Percentiles rank a stretch among this genome's conserved stretches.
Conservation (phyloP, 1,140 invertebrate genomes). For the Drosophila dunni region DNA sequence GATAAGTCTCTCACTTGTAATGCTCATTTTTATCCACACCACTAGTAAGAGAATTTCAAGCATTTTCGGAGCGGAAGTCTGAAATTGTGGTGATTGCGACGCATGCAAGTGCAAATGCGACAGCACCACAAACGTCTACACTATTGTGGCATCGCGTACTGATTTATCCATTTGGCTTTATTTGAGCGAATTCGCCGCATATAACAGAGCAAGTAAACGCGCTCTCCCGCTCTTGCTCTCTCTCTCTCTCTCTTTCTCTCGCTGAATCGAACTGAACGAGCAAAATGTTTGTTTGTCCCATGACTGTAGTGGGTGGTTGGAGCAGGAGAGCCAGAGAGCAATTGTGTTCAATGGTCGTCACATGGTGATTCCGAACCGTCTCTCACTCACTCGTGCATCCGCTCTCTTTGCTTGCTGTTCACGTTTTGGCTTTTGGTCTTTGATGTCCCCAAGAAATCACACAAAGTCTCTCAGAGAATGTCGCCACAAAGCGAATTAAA, state of each 20-base stretch:
- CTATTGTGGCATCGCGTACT: slow-evolving; percentile 49
- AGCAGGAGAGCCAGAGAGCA: slow-evolving; percentile 24
- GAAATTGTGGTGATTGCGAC: slow-evolving; percentile 21
- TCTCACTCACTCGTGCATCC: slow-evolving; percentile 16
- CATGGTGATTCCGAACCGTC: slow-evolving; percentile 37
- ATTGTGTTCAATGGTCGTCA: slow-evolving; percentile 14
- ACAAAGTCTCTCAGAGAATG: slow-evolving; percentile 3
- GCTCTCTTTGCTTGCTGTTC: slow-evolving; percentile 7
- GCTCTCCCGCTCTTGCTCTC: slow-evolving; percentile 6
- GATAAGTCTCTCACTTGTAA: slow-evolving; percentile 41
- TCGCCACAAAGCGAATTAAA: slow-evolving; percentile 26
- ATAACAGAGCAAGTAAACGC: slow-evolving; percentile 47
- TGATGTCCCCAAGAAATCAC: slow-evolving; percentile 29
- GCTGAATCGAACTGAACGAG: slow-evolving; percentile 10
- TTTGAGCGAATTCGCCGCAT: slow-evolving; percentile 78
- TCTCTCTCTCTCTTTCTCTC: slow-evolving; percentile 7
- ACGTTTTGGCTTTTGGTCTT: slow-evolving; percentile 41
- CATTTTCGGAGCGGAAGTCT: slow-evolving; percentile 63
- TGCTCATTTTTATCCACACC: slow-evolving; percentile 67
- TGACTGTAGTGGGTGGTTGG: slow-evolving; percentile 40
- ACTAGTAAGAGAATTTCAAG: slow-evolving; percentile 37
- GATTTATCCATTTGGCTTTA: slow-evolving; percentile 67
- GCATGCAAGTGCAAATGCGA: slow-evolving; percentile 41
- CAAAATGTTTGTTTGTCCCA: slow-evolving; percentile 49
- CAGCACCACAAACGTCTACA: slow-evolving; percentile 25